phyloP scores from a whole-genome alignment of 2,113 vertebrate genomes.

The Cryptomyrus ogoouensis region DNA sequence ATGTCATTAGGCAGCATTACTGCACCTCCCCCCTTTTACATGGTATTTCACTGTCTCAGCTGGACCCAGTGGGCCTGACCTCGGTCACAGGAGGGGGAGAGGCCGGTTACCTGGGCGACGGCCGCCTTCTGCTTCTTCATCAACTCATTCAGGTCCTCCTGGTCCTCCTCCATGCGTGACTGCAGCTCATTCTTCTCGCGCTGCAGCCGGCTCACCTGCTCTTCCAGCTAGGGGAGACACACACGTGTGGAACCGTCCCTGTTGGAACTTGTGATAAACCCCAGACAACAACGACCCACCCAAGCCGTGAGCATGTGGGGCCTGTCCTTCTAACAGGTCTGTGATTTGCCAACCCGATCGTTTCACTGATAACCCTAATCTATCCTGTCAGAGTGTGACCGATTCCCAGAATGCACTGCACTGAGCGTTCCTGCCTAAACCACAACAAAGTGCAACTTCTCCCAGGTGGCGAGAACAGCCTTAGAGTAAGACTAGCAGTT shows the following conservation, averaged over 20 bases:
- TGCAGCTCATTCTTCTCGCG: slow-evolving; percentile 93
- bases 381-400: neutral
- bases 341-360: neutral
- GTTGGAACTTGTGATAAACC: neutral
- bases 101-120: slow-evolving; percentile 77
- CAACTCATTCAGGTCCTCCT: slow-evolving; percentile 96
- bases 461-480: neutral
- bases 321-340: neutral
- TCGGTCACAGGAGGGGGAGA: neutral
- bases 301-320: neutral
- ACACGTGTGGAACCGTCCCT: neutral
- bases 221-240: slow-evolving; percentile 73
- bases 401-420: slow-evolving; percentile 1
- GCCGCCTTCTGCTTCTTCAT: slow-evolving; percentile 98
- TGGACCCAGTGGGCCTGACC: neutral
- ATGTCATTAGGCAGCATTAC: neutral
- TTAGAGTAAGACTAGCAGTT: neutral
- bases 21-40: neutral
- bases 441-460: neutral
- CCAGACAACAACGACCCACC: neutral
- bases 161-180: slow-evolving; percentile 91
- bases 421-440: neutral
- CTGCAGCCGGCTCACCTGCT: slow-evolving; percentile 90
- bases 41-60: neutral
- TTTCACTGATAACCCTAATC: neutral